Percentiles rank a stretch among this genome's conserved stretches.
These are phyloP conservation scores for Scrobipalpa atriplicella DNA, from an alignment of 2,888 invertebrate genomes.

Conservation along the genomic window DNA sequence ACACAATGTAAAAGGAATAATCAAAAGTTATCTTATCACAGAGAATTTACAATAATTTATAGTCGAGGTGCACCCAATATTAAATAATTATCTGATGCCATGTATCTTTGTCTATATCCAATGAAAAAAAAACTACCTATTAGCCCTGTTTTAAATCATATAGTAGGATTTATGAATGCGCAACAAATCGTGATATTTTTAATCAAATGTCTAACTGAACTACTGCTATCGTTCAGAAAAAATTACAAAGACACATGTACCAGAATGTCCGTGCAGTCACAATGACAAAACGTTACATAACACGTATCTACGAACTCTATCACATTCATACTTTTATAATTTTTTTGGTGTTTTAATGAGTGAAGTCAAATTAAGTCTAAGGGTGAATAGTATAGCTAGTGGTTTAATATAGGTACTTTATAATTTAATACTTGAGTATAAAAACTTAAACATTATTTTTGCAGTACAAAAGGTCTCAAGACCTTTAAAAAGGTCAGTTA, in stretches of 20 bases:
- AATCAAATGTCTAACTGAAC: too few relatives aligned
- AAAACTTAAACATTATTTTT: constrained; percentile 30
- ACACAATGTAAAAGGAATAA: constrained; percentile 44
- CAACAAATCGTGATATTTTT: too few relatives aligned
- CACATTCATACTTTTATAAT: constrained; percentile 61
- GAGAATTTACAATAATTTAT: constrained; percentile 50
- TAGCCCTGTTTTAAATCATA: too few relatives aligned
- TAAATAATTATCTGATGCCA: too few relatives aligned
- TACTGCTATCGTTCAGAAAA: neutral
- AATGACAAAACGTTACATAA: constrained; percentile 38
- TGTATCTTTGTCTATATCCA: too few relatives aligned
- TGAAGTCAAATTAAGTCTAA: constrained; percentile 37
- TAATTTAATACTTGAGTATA: too few relatives aligned
- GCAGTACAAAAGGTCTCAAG: constrained; percentile 32
- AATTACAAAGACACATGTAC: neutral
- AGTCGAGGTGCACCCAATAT: constrained; percentile 52
- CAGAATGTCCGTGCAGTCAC: constrained; percentile 52
- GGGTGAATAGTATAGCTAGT: neutral
- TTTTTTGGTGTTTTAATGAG: constrained; percentile 64
- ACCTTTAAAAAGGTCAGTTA: too few relatives aligned
- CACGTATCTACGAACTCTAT: constrained; percentile 52
- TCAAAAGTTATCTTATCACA: constrained; percentile 58
- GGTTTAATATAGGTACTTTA: constrained; percentile 3
- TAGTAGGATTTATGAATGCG: too few relatives aligned
- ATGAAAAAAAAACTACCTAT: too few relatives aligned